Base-by-base conservation (phyloP, 2,888 invertebrate genomes). In the Cantharis flavilabris region DNA sequence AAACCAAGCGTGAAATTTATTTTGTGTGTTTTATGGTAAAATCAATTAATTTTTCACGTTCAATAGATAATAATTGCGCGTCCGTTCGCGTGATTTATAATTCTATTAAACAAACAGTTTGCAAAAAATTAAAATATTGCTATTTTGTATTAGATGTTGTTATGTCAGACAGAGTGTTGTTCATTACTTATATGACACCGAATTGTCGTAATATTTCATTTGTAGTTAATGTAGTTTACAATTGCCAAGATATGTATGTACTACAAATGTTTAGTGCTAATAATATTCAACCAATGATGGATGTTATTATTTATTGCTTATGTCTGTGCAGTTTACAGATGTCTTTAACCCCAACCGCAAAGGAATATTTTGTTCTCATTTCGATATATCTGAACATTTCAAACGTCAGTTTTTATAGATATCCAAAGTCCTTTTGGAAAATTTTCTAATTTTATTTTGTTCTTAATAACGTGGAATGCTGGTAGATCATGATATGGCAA, bases 301-400 rank as follows among this genome's bases (percentile, higher is more conserved):
- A 83, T 81, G 83, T 82, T 82, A 84, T 82, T 83, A 83, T 83
- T 83, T 83, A 83, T 84, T 84, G 77, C 82, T 78, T 81, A 81
- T 79, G 82, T 82, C 84, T 83, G 83, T 83, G 83, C 83, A 76
- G 77, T 82, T 82, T 84, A 83, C 81, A 79, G 82, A 84, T 83
- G 83, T 83, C 83, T 83, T 83, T 83, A 83, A 84, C 84, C 84
- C 83, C 83, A 77, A 74, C 71, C 75, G 33, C 69, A 69, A 72
- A 71, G 72, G 79, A 82, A 80, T 79, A 79, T 75, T 64, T 16
- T 73, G 76, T 71, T 63, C 73, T 64, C 73, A 70, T 73, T 76
- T 49, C 33, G 49, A 49, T 33, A 5, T 33, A 33, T 33, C 33
- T 3, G 10, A 30, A 3, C 10, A 30, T 30, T 28, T 28, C 9